Percentiles rank a stretch among this genome's conserved stretches.
Evolutionary conservation across 2,888 invertebrate species (phyloP).

Genomic region (Disparrhopalites patrizii): DNA sequence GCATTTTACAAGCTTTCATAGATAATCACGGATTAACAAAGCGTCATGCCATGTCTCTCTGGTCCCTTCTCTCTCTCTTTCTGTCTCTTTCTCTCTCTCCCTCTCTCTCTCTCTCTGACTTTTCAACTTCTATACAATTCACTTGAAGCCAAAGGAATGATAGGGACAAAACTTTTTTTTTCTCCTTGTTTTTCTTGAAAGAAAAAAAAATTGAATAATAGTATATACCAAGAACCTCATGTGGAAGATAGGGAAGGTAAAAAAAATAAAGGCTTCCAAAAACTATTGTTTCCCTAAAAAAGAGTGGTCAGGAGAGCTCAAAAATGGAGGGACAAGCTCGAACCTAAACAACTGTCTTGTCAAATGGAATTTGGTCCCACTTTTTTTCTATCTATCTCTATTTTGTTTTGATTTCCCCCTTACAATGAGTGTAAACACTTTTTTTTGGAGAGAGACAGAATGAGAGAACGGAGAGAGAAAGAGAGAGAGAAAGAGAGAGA

Average conservation of each 20-base stretch:
- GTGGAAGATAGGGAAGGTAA: not conserved
- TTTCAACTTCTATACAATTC: not conserved
- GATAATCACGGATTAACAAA: constrained; percentile 8
- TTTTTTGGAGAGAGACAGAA: not conserved
- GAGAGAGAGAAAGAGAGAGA: not conserved
- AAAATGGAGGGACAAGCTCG: not conserved
- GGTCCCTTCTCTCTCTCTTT: not conserved
- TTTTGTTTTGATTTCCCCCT: not conserved
- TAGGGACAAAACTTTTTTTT: too few relatives aligned
- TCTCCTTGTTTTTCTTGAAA: too few relatives aligned
- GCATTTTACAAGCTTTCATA: constrained; percentile 2
- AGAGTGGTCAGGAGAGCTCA: not conserved
- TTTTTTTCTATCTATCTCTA: not conserved
- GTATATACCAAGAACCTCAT: not conserved
- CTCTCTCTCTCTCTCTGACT: not conserved
- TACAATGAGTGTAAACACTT: not conserved
- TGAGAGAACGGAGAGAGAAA: not conserved
- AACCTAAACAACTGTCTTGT: too few relatives aligned
- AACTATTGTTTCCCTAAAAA: not conserved
- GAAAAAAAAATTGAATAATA: too few relatives aligned
- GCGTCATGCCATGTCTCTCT: not conserved
- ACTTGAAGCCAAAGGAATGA: not conserved
- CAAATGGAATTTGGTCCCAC: not conserved
- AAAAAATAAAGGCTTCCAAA: constrained; percentile 2
- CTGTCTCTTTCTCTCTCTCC: not conserved